These are phyloP conservation scores for Lutjanus campechanus DNA, from an alignment of 2,797 vertebrate genomes.

Conservation along the genomic window DNA sequence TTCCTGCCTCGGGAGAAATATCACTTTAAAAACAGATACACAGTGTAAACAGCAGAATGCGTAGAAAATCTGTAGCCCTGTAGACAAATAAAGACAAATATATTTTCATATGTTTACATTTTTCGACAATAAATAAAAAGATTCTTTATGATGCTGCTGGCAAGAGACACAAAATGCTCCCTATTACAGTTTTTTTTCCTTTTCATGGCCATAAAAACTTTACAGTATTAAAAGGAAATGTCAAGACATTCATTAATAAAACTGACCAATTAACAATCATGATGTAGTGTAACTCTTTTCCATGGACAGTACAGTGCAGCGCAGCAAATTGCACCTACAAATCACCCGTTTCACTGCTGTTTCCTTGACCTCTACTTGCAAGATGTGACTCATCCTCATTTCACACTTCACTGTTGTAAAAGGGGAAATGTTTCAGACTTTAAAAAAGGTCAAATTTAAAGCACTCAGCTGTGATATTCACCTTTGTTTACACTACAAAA, in stretches of 20 bases:
- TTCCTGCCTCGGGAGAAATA: constrained; percentile 46
- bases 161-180: background rate
- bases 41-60: constrained; percentile 68
- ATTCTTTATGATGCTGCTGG: constrained; percentile 32
- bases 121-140: constrained; percentile 49
- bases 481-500: constrained; percentile 27
- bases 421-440: background rate
- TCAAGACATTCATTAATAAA: constrained; percentile 25
- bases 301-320: background rate
- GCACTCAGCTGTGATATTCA: constrained; percentile 33
- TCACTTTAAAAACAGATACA: constrained; percentile 64
- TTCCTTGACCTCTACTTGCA: background rate
- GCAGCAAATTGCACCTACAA: constrained; percentile 4
- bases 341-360: background rate
- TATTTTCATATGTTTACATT: constrained; percentile 24
- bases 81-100: constrained; percentile 48
- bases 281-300: constrained; percentile 28
- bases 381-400: constrained; percentile 25
- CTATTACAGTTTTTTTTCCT: constrained; percentile 7
- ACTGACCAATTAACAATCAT: constrained; percentile 1
- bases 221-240: constrained; percentile 22
- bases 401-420: background rate
- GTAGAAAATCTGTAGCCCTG: constrained; percentile 58
- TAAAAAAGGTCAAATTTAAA: constrained; percentile 32
- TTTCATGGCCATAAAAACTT: constrained; percentile 17